A percentile compares a stretch with the other conserved stretches of the same genome.
Evolutionary conservation across 2,888 invertebrate genomes (phyloP).

Genomic region (Criorhina ranunculi): DNA sequence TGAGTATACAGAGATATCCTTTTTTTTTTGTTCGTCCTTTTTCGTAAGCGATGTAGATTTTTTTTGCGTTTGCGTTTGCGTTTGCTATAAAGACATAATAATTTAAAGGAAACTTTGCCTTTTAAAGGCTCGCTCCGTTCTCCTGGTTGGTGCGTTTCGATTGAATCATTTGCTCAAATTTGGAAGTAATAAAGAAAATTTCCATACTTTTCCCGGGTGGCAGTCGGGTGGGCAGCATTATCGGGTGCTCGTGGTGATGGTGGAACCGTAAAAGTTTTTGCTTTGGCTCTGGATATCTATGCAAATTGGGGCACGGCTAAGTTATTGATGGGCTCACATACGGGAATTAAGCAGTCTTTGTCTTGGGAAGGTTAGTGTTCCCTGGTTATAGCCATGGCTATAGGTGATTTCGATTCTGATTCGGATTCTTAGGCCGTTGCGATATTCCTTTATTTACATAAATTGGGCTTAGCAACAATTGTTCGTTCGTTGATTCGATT

Average conservation of each 20-base stretch:
- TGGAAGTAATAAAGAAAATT: constrained; percentile 73
- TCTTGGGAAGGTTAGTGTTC: constrained; percentile 23
- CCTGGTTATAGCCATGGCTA: constrained; percentile 24
- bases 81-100: constrained; percentile 42
- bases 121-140: constrained; percentile 33
- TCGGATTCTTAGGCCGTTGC: constrained; percentile 55
- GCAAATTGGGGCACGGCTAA: constrained; percentile 59
- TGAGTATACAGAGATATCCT: constrained; percentile 67
- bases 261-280: constrained; percentile 50
- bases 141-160: constrained; percentile 52
- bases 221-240: background rate
- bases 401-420: constrained; percentile 63
- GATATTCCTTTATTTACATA: constrained; percentile 62
- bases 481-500: constrained; percentile 61
- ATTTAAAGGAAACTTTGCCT: constrained; percentile 69
- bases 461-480: constrained; percentile 67
- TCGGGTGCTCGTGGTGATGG: background rate
- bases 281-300: constrained; percentile 59
- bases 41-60: constrained; percentile 30
- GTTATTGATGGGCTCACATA: constrained; percentile 73
- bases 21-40: constrained; percentile 52
- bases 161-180: constrained; percentile 76
- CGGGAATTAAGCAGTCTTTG: constrained; percentile 70
- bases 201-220: constrained; percentile 61
- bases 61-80: constrained; percentile 1